phyloP scores from a whole-genome alignment of 1,140 invertebrate genomes.

The Gonatopus flavifemur region DNA sequence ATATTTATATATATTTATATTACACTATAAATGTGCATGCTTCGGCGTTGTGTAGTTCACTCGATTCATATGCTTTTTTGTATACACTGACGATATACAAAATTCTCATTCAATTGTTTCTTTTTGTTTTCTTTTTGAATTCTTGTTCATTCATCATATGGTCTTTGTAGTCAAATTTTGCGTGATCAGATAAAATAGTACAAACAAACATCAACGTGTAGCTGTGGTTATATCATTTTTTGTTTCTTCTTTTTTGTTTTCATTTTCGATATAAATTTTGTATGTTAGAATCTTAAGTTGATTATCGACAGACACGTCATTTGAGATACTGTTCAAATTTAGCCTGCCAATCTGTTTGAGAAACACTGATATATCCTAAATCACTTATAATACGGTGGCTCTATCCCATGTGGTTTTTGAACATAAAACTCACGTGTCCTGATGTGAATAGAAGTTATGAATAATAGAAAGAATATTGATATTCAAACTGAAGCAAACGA shows the following conservation, averaged over 20 bases:
- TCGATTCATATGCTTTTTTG: slow-evolving; percentile 42
- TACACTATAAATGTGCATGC: slow-evolving; percentile 50
- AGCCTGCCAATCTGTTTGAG: slow-evolving; percentile 49
- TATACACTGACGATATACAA: slow-evolving; percentile 34
- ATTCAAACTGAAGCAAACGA: no score
- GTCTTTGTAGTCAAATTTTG: slow-evolving; percentile 33
- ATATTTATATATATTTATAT: no score
- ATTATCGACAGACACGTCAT: slow-evolving; percentile 22
- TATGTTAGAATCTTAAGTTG: slow-evolving; percentile 23
- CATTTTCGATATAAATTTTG: slow-evolving; percentile 5
- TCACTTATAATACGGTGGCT: slow-evolving; percentile 36
- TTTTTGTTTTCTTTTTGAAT: slow-evolving; percentile 17
- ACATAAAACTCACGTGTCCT: no score
- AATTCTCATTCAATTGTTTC: slow-evolving; percentile 27
- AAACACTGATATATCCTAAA: slow-evolving; percentile 51
- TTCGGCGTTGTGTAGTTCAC: slow-evolving; percentile 39
- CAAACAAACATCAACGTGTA: slow-evolving; percentile 28
- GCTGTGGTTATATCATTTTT: slow-evolving; percentile 31
- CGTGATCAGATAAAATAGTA: slow-evolving; percentile 27
- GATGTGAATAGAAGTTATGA: neutral
- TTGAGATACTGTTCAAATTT: slow-evolving; percentile 27
- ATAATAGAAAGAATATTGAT: no score
- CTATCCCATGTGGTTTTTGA: slow-evolving; percentile 36
- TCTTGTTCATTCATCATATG: slow-evolving; percentile 28
- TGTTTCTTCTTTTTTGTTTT: slow-evolving; percentile 17